Base-by-base conservation (phyloP, 2,797 vertebrate species). In the Squalus acanthias region DNA sequence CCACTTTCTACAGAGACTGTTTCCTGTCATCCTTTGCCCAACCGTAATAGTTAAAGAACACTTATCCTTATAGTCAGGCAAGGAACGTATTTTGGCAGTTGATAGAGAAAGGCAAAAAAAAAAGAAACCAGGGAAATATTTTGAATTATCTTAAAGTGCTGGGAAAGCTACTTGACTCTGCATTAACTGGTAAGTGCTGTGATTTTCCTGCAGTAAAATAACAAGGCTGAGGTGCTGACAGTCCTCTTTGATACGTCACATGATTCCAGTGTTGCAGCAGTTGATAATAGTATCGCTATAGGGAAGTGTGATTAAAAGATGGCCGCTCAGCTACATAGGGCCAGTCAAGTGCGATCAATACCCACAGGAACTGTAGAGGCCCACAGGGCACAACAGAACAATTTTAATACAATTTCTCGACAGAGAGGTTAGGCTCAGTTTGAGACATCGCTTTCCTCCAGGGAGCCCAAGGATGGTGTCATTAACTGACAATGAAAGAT, bases 391-490 rank as follows among this genome's bases (percentile, higher is more conserved):
- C 24, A 72, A 17, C 12, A 53, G 26, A 70, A 57, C 39, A 53
- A 72, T 95, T 50, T 95, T 95, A 70, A 50, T 69, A 95, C 39
- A 72, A 72, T 92, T 95, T 24, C 93, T 95, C 2, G 67, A 46
- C 46, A 46, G 22, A 72, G 93, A 53, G 46, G 67, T 95, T 13
- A 72, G 22, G 50, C 39, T 95, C 39, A 13, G 46, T 95, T 95
- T 95, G 46, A 29, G 46, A 72, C 1, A 53, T 50, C 9, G 39
- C 26, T 72, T 72, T 95, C 93, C 93, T 95, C 93, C 20, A 22
- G 69, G 69, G 69, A 95, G 63, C 67, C 26, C 63, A 13, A 53
- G 93, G 67, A 72, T 29, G 67, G 69, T 95, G 39, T 72, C 93
- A 95, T 72, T 72, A 50, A 70, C 39, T 72, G 3, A 24, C 93